Conservation (phyloP, 2,888 invertebrate species). For the Gymnocheta viridis region DNA sequence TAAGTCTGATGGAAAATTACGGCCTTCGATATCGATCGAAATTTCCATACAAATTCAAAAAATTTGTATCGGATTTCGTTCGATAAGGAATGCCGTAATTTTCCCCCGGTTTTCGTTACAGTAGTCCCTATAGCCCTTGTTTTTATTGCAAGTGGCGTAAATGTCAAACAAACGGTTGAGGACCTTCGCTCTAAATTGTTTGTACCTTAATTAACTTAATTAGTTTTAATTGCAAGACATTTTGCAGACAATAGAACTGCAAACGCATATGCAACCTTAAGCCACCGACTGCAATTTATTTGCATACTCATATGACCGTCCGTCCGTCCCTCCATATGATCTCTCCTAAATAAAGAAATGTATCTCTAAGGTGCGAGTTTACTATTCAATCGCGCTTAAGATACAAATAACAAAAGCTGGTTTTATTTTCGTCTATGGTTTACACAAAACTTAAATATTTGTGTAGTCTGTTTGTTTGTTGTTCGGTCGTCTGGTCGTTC, state of each 20-base stretch:
- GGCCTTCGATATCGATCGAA: no score
- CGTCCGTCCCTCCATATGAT: neutral
- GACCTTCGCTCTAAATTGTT: slow-evolving; percentile 12
- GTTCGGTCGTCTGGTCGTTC: neutral
- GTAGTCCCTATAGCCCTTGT: no score
- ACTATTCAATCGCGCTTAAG: neutral
- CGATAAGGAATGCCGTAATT: no score
- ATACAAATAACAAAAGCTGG: neutral
- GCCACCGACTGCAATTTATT: slow-evolving; percentile 11
- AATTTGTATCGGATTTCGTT: no score
- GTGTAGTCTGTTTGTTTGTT: slow-evolving; percentile 14
- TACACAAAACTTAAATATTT: neutral
- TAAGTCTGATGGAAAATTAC: no score
- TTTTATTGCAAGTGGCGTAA: no score
- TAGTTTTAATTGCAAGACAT: slow-evolving; percentile 39
- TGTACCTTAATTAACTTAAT: slow-evolving; percentile 49
- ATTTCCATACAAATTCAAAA: no score
- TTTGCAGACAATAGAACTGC: neutral
- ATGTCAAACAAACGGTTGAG: neutral
- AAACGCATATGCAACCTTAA: neutral
- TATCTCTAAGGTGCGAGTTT: neutral
- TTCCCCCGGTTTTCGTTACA: no score
- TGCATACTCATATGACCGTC: slow-evolving; percentile 10
- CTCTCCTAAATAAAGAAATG: neutral
- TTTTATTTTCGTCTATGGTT: slow-evolving; percentile 15